phyloP scores from a whole-genome alignment of 2,113 vertebrate genomes.

The western clawed frog (Xenopus tropicalis) region DNA sequence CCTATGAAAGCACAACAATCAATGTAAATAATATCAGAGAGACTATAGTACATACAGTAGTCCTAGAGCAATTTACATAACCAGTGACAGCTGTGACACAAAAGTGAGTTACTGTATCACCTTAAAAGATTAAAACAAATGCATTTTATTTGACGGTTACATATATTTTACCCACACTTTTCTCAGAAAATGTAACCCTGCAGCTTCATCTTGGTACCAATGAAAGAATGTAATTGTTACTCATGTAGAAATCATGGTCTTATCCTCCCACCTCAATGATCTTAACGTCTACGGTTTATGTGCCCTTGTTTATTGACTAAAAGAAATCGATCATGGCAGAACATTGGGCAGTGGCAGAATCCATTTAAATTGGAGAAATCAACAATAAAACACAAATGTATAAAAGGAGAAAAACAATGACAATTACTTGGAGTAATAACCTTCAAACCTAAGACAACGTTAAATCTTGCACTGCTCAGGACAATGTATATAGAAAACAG shows the following conservation, averaged over 20 bases:
- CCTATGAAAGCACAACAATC: too few relatives aligned
- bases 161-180: background rate
- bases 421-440: conserved; percentile 26
- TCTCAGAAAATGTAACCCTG: background rate
- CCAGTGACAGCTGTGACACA: too few relatives aligned
- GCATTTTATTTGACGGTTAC: too few relatives aligned
- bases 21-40: too few relatives aligned
- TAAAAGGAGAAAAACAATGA: conserved; percentile 19
- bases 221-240: conserved; percentile 7
- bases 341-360: conserved; percentile 13
- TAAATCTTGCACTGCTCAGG: conserved; percentile 9
- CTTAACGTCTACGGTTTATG: conserved; percentile 6
- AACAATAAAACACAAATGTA: conserved; percentile 13
- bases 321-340: conserved; percentile 15
- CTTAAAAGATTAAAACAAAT: too few relatives aligned
- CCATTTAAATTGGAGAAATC: conserved; percentile 13
- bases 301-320: conserved; percentile 10
- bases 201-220: conserved; percentile 10
- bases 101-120: too few relatives aligned
- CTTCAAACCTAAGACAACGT: background rate
- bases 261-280: conserved; percentile 2
- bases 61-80: too few relatives aligned
- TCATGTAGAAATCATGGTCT: background rate
- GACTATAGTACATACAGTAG: too few relatives aligned
- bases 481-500: background rate